Conservation (phyloP, 2,113 vertebrate genomes). For the Irena cyanogastra region DNA sequence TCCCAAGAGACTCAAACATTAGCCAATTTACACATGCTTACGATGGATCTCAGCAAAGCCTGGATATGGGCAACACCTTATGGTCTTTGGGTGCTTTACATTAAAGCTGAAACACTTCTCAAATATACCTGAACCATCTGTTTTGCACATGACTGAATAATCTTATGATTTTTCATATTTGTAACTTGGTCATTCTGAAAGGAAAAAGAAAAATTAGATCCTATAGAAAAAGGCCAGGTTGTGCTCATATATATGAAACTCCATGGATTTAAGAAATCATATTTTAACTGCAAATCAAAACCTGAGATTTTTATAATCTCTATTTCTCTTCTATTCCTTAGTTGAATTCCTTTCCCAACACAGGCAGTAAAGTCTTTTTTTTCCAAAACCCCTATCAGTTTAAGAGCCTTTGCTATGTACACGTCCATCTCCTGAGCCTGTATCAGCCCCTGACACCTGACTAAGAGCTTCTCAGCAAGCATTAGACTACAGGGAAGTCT, state of each 20-base stretch:
- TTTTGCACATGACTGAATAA: not conserved
- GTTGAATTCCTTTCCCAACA: not conserved
- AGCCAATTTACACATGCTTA: not conserved
- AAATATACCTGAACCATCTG: not conserved
- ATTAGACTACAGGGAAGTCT: not conserved
- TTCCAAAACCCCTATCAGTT: accelerated
- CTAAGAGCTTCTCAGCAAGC: not conserved
- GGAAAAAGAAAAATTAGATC: not conserved
- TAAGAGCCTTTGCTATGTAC: not conserved
- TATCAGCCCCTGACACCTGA: not conserved
- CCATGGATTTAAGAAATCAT: not conserved
- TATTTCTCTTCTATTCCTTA: not conserved
- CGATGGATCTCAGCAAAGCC: not conserved
- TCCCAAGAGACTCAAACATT: not conserved
- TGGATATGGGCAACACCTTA: not conserved
- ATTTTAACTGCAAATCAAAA: not conserved
- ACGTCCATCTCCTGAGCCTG: not conserved
- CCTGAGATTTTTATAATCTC: not conserved
- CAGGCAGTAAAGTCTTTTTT: not conserved
- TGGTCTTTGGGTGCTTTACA: not conserved
- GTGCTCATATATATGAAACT: not conserved
- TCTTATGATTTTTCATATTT: not conserved
- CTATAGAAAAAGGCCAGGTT: not conserved
- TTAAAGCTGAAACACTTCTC: not conserved
- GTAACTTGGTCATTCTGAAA: not conserved